A percentile compares a stretch with the other conserved stretches of the same genome.
Evolutionary conservation across 2,113 vertebrate species (phyloP).

Genomic region (Rhinoptilus africanus): DNA sequence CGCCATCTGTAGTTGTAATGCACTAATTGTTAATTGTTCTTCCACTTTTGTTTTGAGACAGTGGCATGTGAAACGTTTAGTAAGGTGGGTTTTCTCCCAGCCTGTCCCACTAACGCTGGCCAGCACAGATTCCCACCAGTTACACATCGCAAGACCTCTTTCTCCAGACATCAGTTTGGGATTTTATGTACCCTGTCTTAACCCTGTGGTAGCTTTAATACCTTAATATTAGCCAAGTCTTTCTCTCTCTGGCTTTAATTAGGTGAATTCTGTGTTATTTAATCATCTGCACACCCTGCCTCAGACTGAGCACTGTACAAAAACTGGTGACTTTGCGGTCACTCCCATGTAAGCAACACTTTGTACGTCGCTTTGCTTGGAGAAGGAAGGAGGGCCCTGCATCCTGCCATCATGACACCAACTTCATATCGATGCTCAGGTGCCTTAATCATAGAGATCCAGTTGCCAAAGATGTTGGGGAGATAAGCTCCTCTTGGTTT

Average conservation of each 20-base stretch:
- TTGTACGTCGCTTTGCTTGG: not conserved
- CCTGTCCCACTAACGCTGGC: not conserved
- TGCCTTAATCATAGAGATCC: not conserved
- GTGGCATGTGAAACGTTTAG: not conserved
- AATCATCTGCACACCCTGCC: not conserved
- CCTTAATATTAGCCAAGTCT: not conserved
- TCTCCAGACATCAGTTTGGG: not conserved
- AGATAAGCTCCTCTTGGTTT: not conserved
- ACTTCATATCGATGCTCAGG: rapidly evolving
- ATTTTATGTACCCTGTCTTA: not conserved
- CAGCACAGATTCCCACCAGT: not conserved
- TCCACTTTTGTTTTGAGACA: not conserved
- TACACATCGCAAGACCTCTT: not conserved
- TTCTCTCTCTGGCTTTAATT: not conserved
- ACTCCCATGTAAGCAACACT: not conserved
- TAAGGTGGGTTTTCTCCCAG: not conserved
- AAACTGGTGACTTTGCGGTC: not conserved
- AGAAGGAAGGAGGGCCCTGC: not conserved
- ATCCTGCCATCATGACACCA: not conserved
- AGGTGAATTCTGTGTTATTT: not conserved
- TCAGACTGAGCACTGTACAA: not conserved
- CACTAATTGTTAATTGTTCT: not conserved
- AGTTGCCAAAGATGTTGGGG: not conserved
- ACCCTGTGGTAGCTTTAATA: not conserved
- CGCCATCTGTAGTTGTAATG: not conserved